phyloP scores from a whole-genome alignment of 2,888 invertebrate species.

The Epistrophe eligans region DNA sequence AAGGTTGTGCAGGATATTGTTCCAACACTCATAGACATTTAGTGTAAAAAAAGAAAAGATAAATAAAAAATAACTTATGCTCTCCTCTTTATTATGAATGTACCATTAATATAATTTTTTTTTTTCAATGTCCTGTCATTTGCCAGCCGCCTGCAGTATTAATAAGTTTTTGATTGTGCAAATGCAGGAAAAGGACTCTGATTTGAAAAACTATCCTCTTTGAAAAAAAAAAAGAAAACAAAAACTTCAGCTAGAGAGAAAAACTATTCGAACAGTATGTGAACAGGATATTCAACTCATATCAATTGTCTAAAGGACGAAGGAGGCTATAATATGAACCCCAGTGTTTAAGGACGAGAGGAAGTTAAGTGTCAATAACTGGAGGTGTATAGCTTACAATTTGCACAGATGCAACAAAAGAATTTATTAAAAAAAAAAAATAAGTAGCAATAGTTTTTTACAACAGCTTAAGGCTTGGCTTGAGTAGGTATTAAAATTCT shows the following conservation, averaged over 20 bases:
- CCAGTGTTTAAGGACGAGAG: not conserved
- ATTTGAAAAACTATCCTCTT: constrained; percentile 50
- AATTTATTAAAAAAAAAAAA: not conserved
- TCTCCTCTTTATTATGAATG: constrained; percentile 1
- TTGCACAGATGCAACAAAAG: not conserved
- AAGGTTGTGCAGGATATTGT: constrained; percentile 47
- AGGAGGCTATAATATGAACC: not conserved
- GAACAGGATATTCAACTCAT: constrained; percentile 17
- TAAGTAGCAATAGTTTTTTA: not conserved
- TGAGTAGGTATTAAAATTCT: no score
- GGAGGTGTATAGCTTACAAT: not conserved
- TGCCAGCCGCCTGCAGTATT: constrained; percentile 60
- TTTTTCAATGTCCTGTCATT: constrained; percentile 47
- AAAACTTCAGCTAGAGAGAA: constrained; percentile 8
- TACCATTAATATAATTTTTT: constrained; percentile 17
- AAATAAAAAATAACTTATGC: constrained; percentile 43
- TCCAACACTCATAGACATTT: not conserved
- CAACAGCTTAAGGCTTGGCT: not conserved
- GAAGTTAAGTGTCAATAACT: not conserved
- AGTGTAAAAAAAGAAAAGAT: constrained; percentile 9
- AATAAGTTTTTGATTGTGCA: constrained; percentile 69
- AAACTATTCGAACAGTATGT: constrained; percentile 8
- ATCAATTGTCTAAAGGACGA: not conserved
- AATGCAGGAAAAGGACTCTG: constrained; percentile 60
- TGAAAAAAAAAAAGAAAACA: not conserved